A percentile compares a stretch with the other conserved stretches of the same genome.
Conservation (phyloP, 1,140 invertebrate species). For the Littorina saxatilis region DNA sequence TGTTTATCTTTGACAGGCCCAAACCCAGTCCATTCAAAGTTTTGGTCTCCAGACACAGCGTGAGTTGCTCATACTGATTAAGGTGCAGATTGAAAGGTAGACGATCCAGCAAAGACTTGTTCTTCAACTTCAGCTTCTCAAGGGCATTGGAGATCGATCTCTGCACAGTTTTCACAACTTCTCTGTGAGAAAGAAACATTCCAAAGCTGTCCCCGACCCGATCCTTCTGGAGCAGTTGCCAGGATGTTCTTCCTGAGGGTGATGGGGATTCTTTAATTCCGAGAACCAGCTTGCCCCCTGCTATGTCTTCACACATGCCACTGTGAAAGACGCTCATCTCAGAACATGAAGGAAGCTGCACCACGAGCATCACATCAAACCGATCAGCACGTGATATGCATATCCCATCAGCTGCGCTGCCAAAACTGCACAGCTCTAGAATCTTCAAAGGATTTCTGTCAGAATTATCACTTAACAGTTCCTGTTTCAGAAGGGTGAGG, state of each 20-base stretch:
- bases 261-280: slow-evolving; percentile 37
- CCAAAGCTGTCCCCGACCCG: slow-evolving; percentile 36
- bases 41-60: slow-evolving; percentile 58
- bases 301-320: slow-evolving; percentile 45
- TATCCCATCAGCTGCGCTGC: slow-evolving; percentile 58
- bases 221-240: slow-evolving; percentile 32
- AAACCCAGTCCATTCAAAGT: slow-evolving; percentile 55
- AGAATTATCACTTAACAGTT: slow-evolving; percentile 45
- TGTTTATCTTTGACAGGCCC: slow-evolving; percentile 56
- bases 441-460: slow-evolving; percentile 47
- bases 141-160: slow-evolving; percentile 56
- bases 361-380: slow-evolving; percentile 60
- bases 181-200: slow-evolving; percentile 51
- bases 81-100: slow-evolving; percentile 63
- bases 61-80: slow-evolving; percentile 47
- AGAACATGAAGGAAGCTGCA: slow-evolving; percentile 50
- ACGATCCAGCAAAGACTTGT: slow-evolving; percentile 56
- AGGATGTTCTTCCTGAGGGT: slow-evolving; percentile 4
- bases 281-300: slow-evolving; percentile 60
- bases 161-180: slow-evolving; percentile 44
- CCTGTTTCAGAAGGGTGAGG: slow-evolving; percentile 55
- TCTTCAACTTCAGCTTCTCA: slow-evolving; percentile 56
- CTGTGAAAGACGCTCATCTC: slow-evolving; percentile 46
- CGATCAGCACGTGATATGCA: slow-evolving; percentile 52
- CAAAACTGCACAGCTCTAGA: slow-evolving; percentile 51